phyloP scores from a whole-genome alignment of 1,140 invertebrate species.

The Drosophila nannoptera region DNA sequence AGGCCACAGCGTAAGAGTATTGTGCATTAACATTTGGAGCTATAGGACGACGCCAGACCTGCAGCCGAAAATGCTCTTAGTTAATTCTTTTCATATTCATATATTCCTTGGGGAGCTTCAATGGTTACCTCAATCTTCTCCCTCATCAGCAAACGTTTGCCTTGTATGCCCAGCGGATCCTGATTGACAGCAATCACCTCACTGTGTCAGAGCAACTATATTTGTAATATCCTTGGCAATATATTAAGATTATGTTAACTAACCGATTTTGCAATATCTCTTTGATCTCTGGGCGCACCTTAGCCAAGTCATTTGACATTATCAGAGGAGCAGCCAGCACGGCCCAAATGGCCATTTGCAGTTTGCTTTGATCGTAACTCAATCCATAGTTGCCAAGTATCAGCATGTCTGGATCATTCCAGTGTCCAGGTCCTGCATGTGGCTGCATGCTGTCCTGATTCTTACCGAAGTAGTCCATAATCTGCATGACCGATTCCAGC shows the following conservation, averaged over 20 bases:
- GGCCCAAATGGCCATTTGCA: slow-evolving; percentile 95
- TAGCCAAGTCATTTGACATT: slow-evolving; percentile 91
- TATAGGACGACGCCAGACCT: slow-evolving; percentile 93
- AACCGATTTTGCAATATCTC: slow-evolving; percentile 86
- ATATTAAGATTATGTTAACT: background rate
- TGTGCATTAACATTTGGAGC: slow-evolving; percentile 86
- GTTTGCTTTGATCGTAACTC: slow-evolving; percentile 88
- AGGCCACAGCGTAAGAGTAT: slow-evolving; percentile 93
- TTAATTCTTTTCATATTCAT: background rate
- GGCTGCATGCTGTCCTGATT: slow-evolving; percentile 86
- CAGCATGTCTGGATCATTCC: slow-evolving; percentile 95
- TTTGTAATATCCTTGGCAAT: background rate
- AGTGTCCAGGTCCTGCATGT: slow-evolving; percentile 90
- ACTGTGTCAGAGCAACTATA: slow-evolving; percentile 79
- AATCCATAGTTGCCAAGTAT: slow-evolving; percentile 93
- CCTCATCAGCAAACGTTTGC: slow-evolving; percentile 83
- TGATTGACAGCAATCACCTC: slow-evolving; percentile 90
- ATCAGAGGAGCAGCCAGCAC: slow-evolving; percentile 92
- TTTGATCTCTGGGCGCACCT: slow-evolving; percentile 86
- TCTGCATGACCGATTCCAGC: slow-evolving; percentile 85
- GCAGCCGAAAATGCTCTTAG: slow-evolving; percentile 78
- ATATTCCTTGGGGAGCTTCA: slow-evolving; percentile 34
- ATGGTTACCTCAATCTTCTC: slow-evolving; percentile 86
- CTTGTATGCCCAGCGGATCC: slow-evolving; percentile 85
- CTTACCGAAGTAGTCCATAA: slow-evolving; percentile 89